Evolutionary conservation across 1,140 invertebrate genomes (phyloP).

Genomic region (Drosophila micromelanica): DNA sequence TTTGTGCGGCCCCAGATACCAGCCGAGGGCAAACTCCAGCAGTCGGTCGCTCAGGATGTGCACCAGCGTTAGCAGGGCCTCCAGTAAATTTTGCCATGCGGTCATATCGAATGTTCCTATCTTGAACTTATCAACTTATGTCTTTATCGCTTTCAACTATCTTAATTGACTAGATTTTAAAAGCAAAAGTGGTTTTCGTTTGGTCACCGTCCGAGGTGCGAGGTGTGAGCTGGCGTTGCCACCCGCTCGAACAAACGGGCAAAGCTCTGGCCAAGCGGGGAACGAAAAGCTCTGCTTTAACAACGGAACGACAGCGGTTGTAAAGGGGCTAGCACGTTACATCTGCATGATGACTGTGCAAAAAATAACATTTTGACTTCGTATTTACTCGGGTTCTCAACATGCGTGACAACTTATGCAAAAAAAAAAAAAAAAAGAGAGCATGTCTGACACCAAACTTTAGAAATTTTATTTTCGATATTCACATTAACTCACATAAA

Average conservation of each 20-base stretch:
- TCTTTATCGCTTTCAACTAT: neutral
- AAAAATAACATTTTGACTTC: too few relatives aligned
- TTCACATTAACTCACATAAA: too few relatives aligned
- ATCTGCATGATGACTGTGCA: too few relatives aligned
- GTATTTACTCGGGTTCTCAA: too few relatives aligned
- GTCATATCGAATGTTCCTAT: constrained; percentile 35
- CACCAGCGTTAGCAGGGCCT: constrained; percentile 50
- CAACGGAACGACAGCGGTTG: neutral
- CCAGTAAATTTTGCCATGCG: constrained; percentile 50
- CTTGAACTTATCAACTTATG: neutral
- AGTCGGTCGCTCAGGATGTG: constrained; percentile 70
- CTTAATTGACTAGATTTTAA: neutral
- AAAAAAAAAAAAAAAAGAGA: too few relatives aligned
- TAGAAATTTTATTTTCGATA: too few relatives aligned
- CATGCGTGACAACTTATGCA: too few relatives aligned
- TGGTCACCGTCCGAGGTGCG: too few relatives aligned
- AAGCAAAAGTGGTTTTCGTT: neutral
- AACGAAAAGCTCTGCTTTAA: neutral
- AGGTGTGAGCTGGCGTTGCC: constrained; percentile 4
- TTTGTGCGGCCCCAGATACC: constrained; percentile 62
- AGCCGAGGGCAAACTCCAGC: constrained; percentile 70
- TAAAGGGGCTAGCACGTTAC: too few relatives aligned
- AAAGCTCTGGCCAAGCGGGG: neutral
- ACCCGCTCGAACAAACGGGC: neutral
- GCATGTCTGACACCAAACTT: too few relatives aligned